Conservation (phyloP, 1,140 invertebrate species). For the Pectinophora gossypiella region DNA sequence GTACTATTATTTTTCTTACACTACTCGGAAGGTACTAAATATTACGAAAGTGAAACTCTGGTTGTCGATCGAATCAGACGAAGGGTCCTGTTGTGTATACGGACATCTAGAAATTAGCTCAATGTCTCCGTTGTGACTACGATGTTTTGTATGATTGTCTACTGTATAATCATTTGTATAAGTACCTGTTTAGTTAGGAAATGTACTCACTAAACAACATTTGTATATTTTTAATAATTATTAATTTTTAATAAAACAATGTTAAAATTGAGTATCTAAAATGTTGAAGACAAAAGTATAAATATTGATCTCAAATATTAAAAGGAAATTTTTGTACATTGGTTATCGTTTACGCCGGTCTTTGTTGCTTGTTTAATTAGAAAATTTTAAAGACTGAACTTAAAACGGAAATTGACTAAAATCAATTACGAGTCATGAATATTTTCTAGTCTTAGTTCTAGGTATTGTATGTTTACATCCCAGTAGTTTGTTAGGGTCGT, state of each 20-base stretch:
- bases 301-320: constrained; percentile 19
- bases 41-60: too few relatives aligned
- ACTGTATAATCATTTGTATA: background rate
- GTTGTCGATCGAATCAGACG: too few relatives aligned
- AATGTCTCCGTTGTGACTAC: constrained; percentile 35
- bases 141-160: constrained; percentile 22
- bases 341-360: constrained; percentile 38
- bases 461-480: constrained; percentile 8
- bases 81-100: too few relatives aligned
- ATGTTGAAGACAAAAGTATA: background rate
- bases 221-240: too few relatives aligned
- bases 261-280: background rate
- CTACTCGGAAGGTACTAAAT: too few relatives aligned
- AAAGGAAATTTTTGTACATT: constrained; percentile 35
- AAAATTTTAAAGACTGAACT: constrained; percentile 72
- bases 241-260: too few relatives aligned
- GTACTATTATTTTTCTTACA: too few relatives aligned
- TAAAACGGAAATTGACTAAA: constrained; percentile 56
- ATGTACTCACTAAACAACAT: too few relatives aligned
- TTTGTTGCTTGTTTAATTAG: constrained; percentile 52
- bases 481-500: background rate
- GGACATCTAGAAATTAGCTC: constrained; percentile 35
- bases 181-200: background rate
- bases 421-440: constrained; percentile 69
- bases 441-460: constrained; percentile 36